phyloP scores from a whole-genome alignment of 2,113 vertebrate genomes.

The Psammodynastes pulverulentus region DNA sequence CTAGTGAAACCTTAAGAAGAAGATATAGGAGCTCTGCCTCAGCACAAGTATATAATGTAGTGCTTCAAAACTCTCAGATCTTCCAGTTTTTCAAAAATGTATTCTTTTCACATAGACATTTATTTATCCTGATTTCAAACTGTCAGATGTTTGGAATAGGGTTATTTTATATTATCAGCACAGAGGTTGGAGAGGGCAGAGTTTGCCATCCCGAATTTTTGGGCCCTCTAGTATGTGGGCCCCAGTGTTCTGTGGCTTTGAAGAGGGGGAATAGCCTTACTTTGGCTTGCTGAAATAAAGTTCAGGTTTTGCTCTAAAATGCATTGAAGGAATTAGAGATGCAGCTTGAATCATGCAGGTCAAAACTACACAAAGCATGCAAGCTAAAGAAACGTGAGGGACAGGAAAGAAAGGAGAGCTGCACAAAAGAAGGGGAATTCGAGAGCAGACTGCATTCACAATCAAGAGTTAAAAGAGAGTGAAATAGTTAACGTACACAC shows the following conservation, averaged over 20 bases:
- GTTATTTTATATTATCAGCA: neutral
- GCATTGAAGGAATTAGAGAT: neutral
- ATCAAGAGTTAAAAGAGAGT: conserved; percentile 77
- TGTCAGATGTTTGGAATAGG: neutral
- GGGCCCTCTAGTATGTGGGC: neutral
- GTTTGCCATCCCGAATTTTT: conserved; percentile 16
- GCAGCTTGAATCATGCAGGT: conserved; percentile 36
- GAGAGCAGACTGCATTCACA: conserved; percentile 60
- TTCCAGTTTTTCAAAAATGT: conserved; percentile 23
- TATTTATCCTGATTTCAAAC: conserved; percentile 36
- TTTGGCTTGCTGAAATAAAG: conserved; percentile 49
- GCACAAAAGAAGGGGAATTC: conserved; percentile 12
- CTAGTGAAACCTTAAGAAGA: conserved; percentile 1
- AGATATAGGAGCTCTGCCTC: neutral
- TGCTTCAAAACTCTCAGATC: neutral
- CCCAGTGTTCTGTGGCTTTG: neutral
- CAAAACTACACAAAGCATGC: conserved; percentile 35
- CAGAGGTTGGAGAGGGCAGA: too few species aligned
- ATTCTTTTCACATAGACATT: conserved; percentile 11
- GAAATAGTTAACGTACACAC: conserved; percentile 92
- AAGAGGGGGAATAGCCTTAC: neutral
- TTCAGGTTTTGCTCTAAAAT: conserved; percentile 42
- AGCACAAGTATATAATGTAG: conserved; percentile 22
- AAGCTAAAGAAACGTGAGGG: conserved; percentile 37
- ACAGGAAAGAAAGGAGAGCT: neutral